These are phyloP conservation scores for Willisornis vidua DNA, from an alignment of 2,113 vertebrate genomes.

Conservation along the genomic window DNA sequence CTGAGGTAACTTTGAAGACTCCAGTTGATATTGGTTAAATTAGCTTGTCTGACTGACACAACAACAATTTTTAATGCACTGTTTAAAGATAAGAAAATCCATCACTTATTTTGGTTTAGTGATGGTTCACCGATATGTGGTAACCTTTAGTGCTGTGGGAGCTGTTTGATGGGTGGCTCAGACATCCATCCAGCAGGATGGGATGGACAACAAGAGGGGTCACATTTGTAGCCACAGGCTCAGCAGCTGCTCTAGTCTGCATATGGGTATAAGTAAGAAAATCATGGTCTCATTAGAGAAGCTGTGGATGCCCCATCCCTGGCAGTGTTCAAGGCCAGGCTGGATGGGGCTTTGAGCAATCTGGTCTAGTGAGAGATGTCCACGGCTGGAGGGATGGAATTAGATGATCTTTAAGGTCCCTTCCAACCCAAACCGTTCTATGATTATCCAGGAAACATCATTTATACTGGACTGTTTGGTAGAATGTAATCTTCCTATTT, in stretches of 20 bases:
- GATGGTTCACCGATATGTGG: not conserved
- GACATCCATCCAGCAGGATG: not conserved
- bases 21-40: not conserved
- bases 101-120: not conserved
- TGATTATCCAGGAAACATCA: not conserved
- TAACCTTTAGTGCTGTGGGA: not conserved
- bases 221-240: not conserved
- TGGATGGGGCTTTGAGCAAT: not conserved
- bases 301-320: not conserved
- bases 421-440: not conserved
- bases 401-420: not conserved
- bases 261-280: not conserved
- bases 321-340: not conserved
- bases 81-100: not conserved
- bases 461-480: not conserved
- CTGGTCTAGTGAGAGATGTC: not conserved
- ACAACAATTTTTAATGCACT: not conserved
- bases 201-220: not conserved
- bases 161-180: not conserved
- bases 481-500: not conserved
- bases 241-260: not conserved
- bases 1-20: not conserved
- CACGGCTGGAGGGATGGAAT: accelerated
- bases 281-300: not conserved
- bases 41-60: not conserved